phyloP scores from a whole-genome alignment of 2,797 vertebrate species.

The Glossophaga mutica region DNA sequence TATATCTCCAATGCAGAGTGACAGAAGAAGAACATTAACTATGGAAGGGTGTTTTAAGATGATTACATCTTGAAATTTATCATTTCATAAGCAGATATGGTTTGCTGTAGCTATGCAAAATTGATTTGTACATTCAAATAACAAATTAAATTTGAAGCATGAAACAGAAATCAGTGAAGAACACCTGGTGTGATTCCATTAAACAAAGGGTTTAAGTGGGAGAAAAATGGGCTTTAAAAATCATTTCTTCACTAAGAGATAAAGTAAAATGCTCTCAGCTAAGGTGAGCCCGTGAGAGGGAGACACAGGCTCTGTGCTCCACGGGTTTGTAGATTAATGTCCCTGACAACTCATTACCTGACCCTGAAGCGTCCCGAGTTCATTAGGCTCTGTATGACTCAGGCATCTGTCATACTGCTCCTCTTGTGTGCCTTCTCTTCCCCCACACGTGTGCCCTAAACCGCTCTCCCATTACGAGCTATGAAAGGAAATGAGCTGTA shows the following conservation, averaged over 20 bases:
- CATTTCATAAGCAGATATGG: background rate
- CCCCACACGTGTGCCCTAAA: background rate
- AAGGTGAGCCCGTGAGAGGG: background rate
- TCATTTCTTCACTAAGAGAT: background rate
- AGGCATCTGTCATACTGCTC: background rate
- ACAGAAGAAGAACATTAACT: background rate
- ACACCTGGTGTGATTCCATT: background rate
- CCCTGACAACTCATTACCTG: background rate
- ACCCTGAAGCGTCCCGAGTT: background rate
- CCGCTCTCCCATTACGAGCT: background rate
- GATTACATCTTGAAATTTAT: constrained; percentile 17
- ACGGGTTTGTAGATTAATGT: background rate
- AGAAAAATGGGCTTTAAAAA: background rate
- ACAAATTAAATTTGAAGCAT: constrained; percentile 17
- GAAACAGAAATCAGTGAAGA: constrained; percentile 34
- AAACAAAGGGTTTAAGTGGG: background rate
- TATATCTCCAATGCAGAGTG: background rate
- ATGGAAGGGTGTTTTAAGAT: background rate
- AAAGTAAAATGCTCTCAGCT: background rate
- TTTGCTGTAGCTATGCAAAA: background rate
- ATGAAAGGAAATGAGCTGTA: background rate
- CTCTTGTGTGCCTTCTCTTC: background rate
- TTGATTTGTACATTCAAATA: background rate
- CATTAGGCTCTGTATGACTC: background rate
- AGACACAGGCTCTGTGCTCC: background rate